phyloP scores from a whole-genome alignment of 2,113 vertebrate species.

The Alectura lathami region DNA sequence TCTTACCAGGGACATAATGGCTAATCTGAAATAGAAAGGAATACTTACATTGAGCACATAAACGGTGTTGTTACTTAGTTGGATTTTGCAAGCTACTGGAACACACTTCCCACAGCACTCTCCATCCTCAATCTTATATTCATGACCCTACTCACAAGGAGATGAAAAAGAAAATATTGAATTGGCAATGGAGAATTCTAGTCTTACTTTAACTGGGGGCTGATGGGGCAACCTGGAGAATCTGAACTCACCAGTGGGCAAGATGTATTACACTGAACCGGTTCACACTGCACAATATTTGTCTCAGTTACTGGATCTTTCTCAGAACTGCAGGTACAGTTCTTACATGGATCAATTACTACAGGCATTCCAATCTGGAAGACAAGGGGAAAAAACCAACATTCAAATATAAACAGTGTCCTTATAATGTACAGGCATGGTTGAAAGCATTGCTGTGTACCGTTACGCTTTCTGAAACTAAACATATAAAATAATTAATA shows the following conservation, averaged over 20 bases:
- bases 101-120: conserved; percentile 86
- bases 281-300: conserved; percentile 65
- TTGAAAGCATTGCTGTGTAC: neutral
- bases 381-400: neutral
- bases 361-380: neutral
- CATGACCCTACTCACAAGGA: conserved; percentile 72
- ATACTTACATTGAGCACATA: conserved; percentile 68
- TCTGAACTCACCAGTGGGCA: conserved; percentile 74
- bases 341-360: neutral
- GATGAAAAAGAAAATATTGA: neutral
- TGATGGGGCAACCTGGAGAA: neutral
- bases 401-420: neutral
- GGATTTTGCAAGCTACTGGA: conserved; percentile 73
- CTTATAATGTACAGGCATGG: neutral
- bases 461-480: neutral
- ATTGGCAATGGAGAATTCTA: neutral
- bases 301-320: conserved; percentile 47
- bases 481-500: neutral
- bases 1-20: neutral
- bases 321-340: conserved; percentile 76
- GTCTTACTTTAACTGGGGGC: neutral
- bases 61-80: conserved; percentile 41
- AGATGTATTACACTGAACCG: conserved; percentile 62
- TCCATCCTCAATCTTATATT: conserved; percentile 48
- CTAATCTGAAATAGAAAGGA: neutral